These are phyloP conservation scores for Brienomyrus brachyistius DNA, from an alignment of 2,113 vertebrate genomes.

Conservation along the genomic window DNA sequence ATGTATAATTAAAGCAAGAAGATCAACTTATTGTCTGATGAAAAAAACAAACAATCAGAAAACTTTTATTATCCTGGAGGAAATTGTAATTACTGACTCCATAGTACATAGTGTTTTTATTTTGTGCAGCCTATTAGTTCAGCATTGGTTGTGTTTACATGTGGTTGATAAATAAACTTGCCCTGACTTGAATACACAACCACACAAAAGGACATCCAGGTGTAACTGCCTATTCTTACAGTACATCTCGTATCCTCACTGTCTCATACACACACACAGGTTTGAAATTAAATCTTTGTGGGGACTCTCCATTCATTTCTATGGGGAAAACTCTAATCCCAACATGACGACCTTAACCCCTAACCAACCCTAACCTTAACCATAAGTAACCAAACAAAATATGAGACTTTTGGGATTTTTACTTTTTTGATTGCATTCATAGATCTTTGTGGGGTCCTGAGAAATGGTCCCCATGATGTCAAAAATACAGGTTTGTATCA, in stretches of 20 bases:
- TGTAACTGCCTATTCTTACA: background rate
- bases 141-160: background rate
- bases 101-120: background rate
- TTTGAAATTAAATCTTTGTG: background rate
- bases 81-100: background rate
- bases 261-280: background rate
- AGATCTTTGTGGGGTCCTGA: no score
- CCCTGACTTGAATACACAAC: background rate
- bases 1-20: background rate
- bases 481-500: no score
- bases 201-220: background rate
- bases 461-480: no score
- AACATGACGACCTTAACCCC: no score
- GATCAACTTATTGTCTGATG: background rate
- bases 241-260: background rate
- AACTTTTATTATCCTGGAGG: background rate
- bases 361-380: no score
- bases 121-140: background rate
- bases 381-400: no score
- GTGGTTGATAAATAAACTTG: background rate
- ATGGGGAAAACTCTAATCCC: no score
- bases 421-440: no score
- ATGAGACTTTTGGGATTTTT: no score
- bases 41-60: background rate
- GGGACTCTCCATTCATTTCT: no score